Evolutionary conservation across 2,113 vertebrate genomes (phyloP).

Genomic region (Pseudorasbora parva): DNA sequence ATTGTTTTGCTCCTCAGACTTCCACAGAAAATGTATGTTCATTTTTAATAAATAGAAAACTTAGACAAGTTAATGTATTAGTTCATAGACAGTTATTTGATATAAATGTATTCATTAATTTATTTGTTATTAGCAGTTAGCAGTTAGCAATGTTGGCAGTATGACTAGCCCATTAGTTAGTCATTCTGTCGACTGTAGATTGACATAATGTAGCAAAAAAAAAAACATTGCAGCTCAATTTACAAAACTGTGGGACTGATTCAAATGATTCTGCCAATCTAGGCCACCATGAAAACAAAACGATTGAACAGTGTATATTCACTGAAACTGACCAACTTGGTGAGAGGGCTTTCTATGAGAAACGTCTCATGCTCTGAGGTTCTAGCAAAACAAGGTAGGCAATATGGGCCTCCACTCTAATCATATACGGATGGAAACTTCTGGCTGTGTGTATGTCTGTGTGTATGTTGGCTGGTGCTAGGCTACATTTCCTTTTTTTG

Average conservation of each 20-base stretch:
- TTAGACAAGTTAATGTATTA: too few relatives aligned
- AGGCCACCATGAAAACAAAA: constrained; percentile 16
- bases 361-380: constrained; percentile 18
- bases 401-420: constrained; percentile 31
- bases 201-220: background rate
- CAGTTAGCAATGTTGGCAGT: background rate
- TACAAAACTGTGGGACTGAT: background rate
- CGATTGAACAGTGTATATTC: background rate
- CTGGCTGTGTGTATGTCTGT: constrained; percentile 28
- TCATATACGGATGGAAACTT: constrained; percentile 41
- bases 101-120: too few relatives aligned
- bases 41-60: too few relatives aligned
- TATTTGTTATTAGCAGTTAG: background rate
- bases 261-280: background rate
- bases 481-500: constrained; percentile 48
- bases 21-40: too few relatives aligned
- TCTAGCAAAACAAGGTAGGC: constrained; percentile 29
- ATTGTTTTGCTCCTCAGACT: too few relatives aligned
- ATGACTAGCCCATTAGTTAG: background rate
- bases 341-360: constrained; percentile 7
- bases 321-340: background rate
- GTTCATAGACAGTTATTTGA: too few relatives aligned
- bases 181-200: background rate
- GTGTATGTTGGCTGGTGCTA: constrained; percentile 39
- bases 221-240: background rate